phyloP scores from a whole-genome alignment of 1,140 invertebrate species.

The Araneus ventricosus region DNA sequence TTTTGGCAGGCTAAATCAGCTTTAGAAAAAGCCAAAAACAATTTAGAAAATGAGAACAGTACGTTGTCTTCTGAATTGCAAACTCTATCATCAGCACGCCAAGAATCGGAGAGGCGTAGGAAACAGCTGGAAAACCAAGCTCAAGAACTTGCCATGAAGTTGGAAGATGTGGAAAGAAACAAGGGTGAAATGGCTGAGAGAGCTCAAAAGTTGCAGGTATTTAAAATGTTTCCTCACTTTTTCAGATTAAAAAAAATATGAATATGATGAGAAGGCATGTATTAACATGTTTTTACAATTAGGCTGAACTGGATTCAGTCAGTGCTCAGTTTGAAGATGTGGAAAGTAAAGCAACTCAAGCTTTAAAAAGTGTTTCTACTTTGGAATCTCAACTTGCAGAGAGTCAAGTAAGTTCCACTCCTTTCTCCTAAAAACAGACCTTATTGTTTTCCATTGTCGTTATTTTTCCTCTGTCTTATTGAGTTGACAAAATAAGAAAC shows the following conservation, averaged over 20 bases:
- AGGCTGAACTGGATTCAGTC: conserved; percentile 83
- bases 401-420: conserved; percentile 75
- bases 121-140: conserved; percentile 94
- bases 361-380: conserved; percentile 87
- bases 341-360: conserved; percentile 87
- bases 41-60: conserved; percentile 95
- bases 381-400: conserved; percentile 79
- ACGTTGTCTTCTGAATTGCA: conserved; percentile 95
- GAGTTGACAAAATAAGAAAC: background rate
- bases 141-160: conserved; percentile 81
- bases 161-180: conserved; percentile 82
- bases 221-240: background rate
- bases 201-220: conserved; percentile 84
- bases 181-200: conserved; percentile 79
- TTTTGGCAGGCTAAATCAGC: conserved; percentile 83
- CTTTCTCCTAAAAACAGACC: background rate
- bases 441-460: background rate
- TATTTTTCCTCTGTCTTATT: background rate
- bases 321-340: conserved; percentile 91
- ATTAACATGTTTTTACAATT: conserved; percentile 28
- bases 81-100: conserved; percentile 88
- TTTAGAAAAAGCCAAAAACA: conserved; percentile 92
- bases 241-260: background rate
- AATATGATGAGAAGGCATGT: background rate
- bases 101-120: conserved; percentile 94